Evolutionary conservation across 1,140 invertebrate genomes (phyloP).

Genomic region (Vanessa tameamea): DNA sequence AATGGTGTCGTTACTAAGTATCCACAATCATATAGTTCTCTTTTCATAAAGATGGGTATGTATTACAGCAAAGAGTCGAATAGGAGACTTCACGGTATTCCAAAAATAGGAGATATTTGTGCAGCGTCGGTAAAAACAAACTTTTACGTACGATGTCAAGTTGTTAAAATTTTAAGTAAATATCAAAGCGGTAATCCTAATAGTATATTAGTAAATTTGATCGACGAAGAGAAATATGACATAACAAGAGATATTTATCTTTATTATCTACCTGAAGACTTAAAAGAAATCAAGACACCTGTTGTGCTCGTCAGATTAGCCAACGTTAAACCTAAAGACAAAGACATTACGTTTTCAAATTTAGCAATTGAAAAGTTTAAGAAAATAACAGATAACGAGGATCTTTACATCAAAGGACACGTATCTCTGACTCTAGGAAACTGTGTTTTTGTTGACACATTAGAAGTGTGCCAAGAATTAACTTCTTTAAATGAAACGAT

Average conservation of each 20-base stretch:
- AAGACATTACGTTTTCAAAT: conserved; percentile 65
- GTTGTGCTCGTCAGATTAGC: conserved; percentile 61
- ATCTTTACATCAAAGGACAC: conserved; percentile 59
- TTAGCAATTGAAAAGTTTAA: conserved; percentile 53
- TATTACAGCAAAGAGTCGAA: conserved; percentile 64
- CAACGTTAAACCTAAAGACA: conserved; percentile 68
- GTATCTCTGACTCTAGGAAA: conserved; percentile 63
- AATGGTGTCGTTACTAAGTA: conserved; percentile 53
- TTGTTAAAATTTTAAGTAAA: conserved; percentile 58
- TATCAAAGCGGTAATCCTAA: conserved; percentile 57
- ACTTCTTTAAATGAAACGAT: conserved; percentile 56
- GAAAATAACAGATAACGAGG: conserved; percentile 53
- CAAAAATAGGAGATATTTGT: conserved; percentile 68
- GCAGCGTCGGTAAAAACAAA: conserved; percentile 58
- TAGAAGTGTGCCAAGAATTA: conserved; percentile 66
- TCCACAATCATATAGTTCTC: conserved; percentile 53
- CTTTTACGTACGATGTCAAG: conserved; percentile 65
- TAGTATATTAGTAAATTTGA: conserved; percentile 60
- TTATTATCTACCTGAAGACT: conserved; percentile 67
- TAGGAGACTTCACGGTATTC: conserved; percentile 56
- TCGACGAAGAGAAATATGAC: conserved; percentile 69
- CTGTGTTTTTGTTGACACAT: conserved; percentile 62
- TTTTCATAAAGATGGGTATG: conserved; percentile 69
- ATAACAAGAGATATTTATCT: conserved; percentile 55
- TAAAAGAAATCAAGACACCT: conserved; percentile 58